A percentile compares a stretch with the other conserved stretches of the same genome.
Evolutionary conservation across 2,888 invertebrate species (phyloP).

Genomic region (Lapara coniferarum): DNA sequence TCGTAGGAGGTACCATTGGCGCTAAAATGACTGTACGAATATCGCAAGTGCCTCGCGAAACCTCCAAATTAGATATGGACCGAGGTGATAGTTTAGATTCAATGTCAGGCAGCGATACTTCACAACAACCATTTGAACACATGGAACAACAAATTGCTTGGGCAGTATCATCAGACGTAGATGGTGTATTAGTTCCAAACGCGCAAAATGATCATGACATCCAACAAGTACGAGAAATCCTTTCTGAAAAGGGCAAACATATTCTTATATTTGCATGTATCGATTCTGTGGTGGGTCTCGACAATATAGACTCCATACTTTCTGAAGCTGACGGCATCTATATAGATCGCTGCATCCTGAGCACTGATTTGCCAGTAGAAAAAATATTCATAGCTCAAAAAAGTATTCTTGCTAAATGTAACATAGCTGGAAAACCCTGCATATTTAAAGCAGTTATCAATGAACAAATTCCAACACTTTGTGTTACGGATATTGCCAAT

Average conservation of each 20-base stretch:
- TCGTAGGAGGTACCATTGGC: constrained; percentile 78
- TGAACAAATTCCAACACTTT: constrained; percentile 90
- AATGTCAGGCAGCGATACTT: constrained; percentile 80
- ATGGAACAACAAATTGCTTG: constrained; percentile 77
- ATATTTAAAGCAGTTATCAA: constrained; percentile 94
- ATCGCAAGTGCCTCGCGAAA: constrained; percentile 76
- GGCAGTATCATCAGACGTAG: constrained; percentile 73
- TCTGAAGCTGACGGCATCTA: constrained; percentile 92
- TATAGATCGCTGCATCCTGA: constrained; percentile 92
- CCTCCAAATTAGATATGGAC: constrained; percentile 60
- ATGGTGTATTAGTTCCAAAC: constrained; percentile 68
- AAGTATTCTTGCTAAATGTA: constrained; percentile 92
- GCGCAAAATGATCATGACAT: constrained; percentile 63
- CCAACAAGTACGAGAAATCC: constrained; percentile 54
- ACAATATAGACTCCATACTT: constrained; percentile 89
- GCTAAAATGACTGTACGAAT: constrained; percentile 80
- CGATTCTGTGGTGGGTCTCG: constrained; percentile 63
- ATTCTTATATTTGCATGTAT: constrained; percentile 71
- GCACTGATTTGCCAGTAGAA: constrained; percentile 94
- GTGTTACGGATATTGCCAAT: constrained; percentile 95
- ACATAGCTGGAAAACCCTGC: constrained; percentile 92
- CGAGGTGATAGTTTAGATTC: constrained; percentile 75
- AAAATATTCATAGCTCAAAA: constrained; percentile 95
- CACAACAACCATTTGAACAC: constrained; percentile 87
- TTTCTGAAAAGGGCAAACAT: constrained; percentile 72